A percentile compares a stretch with the other conserved stretches of the same genome.
Conservation (phyloP, 2,797 vertebrate species). For the Threskiornis aethiopicus region DNA sequence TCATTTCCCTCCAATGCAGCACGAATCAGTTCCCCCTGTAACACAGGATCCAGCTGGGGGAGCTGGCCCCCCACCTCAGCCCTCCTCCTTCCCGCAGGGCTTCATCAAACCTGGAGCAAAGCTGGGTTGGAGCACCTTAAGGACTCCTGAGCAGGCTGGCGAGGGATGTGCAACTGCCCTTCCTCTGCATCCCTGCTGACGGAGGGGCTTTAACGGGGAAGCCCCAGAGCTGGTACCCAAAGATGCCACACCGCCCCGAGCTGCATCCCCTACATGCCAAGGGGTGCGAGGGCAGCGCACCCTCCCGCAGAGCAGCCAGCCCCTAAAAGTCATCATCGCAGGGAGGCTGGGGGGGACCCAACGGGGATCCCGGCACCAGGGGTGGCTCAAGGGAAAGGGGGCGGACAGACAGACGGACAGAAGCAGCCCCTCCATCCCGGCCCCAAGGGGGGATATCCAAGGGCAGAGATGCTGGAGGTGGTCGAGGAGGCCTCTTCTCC, state of each 20-base stretch:
- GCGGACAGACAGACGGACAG: neutral
- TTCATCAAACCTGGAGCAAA: conserved; percentile 25
- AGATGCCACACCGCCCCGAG: neutral
- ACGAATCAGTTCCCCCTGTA: neutral
- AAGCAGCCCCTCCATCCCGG: neutral
- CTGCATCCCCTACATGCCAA: accelerated
- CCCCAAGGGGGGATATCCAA: accelerated
- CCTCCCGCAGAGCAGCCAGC: neutral
- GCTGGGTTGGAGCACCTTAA: neutral
- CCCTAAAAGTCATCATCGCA: accelerated
- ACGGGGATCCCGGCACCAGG: accelerated
- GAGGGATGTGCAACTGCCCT: neutral
- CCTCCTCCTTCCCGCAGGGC: neutral
- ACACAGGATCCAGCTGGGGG: neutral
- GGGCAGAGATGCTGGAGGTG: neutral
- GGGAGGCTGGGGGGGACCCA: neutral
- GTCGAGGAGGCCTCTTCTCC: neutral
- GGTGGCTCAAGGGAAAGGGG: neutral
- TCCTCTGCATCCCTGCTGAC: neutral
- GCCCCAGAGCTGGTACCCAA: neutral
- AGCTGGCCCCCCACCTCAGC: neutral
- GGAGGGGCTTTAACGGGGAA: too few species aligned
- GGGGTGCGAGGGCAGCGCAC: neutral
- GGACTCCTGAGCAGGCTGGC: neutral
- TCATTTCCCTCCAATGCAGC: conserved; percentile 47